Percentiles rank a stretch among this genome's conserved stretches.
Evolutionary conservation across 1,140 invertebrate genomes (phyloP).

Genomic region (Drosophila carrolli): DNA sequence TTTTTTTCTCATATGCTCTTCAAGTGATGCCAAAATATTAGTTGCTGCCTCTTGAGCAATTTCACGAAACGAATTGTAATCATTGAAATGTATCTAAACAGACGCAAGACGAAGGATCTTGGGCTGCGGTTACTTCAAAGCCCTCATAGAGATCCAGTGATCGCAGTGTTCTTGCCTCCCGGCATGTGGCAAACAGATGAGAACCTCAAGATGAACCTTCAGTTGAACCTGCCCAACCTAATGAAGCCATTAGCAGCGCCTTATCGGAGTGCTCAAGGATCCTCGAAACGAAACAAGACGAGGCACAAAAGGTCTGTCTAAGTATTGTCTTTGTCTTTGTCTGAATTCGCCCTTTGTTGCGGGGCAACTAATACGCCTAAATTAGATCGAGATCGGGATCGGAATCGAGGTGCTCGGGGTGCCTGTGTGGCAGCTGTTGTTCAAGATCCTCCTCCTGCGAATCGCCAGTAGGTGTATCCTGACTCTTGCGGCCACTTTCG

Average conservation of each 20-base stretch:
- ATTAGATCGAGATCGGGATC: conserved; percentile 78
- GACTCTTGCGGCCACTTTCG: conserved; percentile 65
- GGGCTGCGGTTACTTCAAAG: conserved; percentile 64
- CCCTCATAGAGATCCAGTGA: conserved; percentile 48
- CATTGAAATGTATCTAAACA: conserved; percentile 65
- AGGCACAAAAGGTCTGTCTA: conserved; percentile 46
- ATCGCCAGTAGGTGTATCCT: conserved; percentile 41
- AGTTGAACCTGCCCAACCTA: conserved; percentile 54
- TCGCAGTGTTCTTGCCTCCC: conserved; percentile 48
- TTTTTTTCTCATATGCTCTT: conserved; percentile 21
- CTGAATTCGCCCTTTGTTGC: conserved; percentile 49
- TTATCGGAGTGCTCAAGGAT: conserved; percentile 61
- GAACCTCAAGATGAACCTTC: conserved; percentile 39
- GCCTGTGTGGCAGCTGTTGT: conserved; percentile 65
- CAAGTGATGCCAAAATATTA: conserved; percentile 60
- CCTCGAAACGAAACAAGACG: conserved; percentile 27
- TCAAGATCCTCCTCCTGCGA: conserved; percentile 26
- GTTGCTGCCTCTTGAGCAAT: conserved; percentile 43
- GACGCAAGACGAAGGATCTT: conserved; percentile 37
- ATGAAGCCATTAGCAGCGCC: conserved; percentile 80
- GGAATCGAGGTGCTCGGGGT: conserved; percentile 15
- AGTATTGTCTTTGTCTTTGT: conserved; percentile 36
- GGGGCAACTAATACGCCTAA: conserved; percentile 78
- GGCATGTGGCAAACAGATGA: conserved; percentile 77
- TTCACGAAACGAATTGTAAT: conserved; percentile 66